Evolutionary conservation across 2,113 vertebrate genomes (phyloP).

Genomic region (Sander lucioperca): DNA sequence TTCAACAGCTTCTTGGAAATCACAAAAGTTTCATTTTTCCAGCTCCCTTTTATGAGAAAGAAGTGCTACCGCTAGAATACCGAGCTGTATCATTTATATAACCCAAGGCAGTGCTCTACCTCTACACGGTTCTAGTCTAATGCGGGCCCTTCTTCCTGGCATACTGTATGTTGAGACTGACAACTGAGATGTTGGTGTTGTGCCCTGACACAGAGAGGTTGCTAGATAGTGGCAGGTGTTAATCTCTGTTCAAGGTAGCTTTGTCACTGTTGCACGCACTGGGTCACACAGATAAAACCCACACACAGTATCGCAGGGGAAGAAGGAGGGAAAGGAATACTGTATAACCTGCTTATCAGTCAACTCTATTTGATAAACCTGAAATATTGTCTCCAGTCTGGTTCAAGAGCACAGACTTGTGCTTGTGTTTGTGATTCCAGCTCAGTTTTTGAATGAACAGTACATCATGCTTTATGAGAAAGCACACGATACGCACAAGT

Average conservation of each 20-base stretch:
- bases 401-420: not conserved
- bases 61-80: not conserved
- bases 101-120: slow-evolving; percentile 5
- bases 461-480: not conserved
- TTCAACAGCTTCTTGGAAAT: not conserved
- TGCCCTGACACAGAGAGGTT: slow-evolving; percentile 16
- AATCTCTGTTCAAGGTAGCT: slow-evolving; percentile 28
- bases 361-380: slow-evolving; percentile 26
- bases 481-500: slow-evolving; percentile 22
- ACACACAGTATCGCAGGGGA: not conserved
- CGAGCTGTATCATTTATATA: slow-evolving; percentile 22
- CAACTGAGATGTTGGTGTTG: not conserved
- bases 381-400: slow-evolving; percentile 13
- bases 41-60: not conserved
- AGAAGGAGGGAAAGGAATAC: not conserved
- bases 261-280: slow-evolving; percentile 27
- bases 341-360: slow-evolving; percentile 27
- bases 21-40: not conserved
- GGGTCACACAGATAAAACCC: slow-evolving; percentile 44
- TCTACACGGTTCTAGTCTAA: not conserved
- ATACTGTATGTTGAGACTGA: not conserved
- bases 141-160: not conserved
- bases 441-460: not conserved
- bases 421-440: not conserved
- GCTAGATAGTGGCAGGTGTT: slow-evolving; percentile 53